These are phyloP conservation scores for Torymus auratus DNA, from an alignment of 2,888 invertebrate species.

Conservation along the genomic window DNA sequence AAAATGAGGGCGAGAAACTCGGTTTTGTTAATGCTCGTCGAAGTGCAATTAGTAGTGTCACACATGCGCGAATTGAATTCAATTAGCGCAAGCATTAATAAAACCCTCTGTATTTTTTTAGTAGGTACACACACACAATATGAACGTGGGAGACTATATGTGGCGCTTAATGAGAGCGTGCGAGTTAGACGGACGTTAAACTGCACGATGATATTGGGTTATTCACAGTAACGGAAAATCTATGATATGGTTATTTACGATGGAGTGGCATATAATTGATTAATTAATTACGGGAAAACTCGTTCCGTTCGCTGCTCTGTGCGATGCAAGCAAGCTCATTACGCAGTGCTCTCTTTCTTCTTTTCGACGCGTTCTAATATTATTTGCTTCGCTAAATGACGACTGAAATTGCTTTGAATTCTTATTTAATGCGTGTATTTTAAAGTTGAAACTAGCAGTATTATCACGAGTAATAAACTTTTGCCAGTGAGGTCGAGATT, in stretches of 20 bases:
- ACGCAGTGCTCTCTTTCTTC: slow-evolving; percentile 21
- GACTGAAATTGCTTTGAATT: too few relatives aligned
- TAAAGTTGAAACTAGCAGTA: too few relatives aligned
- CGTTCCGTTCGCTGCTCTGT: background rate
- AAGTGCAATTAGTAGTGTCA: background rate
- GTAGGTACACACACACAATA: too few relatives aligned
- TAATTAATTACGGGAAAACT: background rate
- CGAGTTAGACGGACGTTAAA: too few relatives aligned
- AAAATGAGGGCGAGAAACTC: background rate
- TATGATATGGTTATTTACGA: slow-evolving; percentile 16
- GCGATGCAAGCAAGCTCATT: slow-evolving; percentile 41
- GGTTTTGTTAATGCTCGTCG: background rate
- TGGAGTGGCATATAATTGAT: slow-evolving; percentile 3
- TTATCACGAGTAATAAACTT: background rate
- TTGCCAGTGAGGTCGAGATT: background rate
- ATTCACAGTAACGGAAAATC: slow-evolving; percentile 16
- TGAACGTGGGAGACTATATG: too few relatives aligned
- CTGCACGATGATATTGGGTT: background rate
- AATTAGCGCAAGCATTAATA: too few relatives aligned
- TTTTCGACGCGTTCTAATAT: background rate
- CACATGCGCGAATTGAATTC: too few relatives aligned
- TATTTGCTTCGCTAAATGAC: too few relatives aligned
- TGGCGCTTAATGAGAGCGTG: too few relatives aligned
- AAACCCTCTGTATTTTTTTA: too few relatives aligned
- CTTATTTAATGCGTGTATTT: too few relatives aligned